Base-by-base conservation (phyloP, 2,888 invertebrate genomes). In the Drosophila histrio region DNA sequence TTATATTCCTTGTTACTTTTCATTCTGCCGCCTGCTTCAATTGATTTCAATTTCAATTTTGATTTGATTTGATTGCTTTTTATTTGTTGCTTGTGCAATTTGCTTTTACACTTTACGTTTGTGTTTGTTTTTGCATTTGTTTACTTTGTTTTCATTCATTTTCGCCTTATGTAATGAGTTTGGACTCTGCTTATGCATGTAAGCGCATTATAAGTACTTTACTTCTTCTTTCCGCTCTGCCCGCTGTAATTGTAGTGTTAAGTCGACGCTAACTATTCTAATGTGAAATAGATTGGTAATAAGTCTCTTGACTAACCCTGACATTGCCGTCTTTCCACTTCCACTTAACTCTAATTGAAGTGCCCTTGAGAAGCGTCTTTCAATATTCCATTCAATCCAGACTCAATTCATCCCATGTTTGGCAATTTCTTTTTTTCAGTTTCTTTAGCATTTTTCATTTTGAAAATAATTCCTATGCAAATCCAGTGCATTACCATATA, bases 401-500 rank as follows among this genome's bases (percentile, higher is more conserved):
- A 19, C 28, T 38, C 9, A 52, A 39, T 52, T 52, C 26, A 26
- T 24, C 2, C 11, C 8, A 26, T 50, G 22, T 36, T 49, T 49
- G 32, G 24, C 41, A 24, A 53, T 30, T 41, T 38, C 3, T 36
- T 53, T 36, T 36, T 53, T 36, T 15, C 36, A 19, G 34, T 62
- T 50, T 59, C 15, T 26, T 41, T 32, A 32, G 32, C 32, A 44
- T n/a, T 57, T 57, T 46, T 21, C 58, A 41, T 52, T 50, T 50
- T 26, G 63, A 17, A 30, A 65, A 53, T 53, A 39, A 59, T 69
- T 72, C 24, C 24, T 21, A 86, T 83, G 72, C 62, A 87, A 87
- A 80, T 69, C 36, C 17, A 22, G 47, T 66, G 61, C 62, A 87
- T 81, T 87, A 87, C 43, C 86, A 82, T 87, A 85, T 81, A 87